Evolutionary conservation across 2,888 invertebrate genomes (phyloP), one percentile per base, ranked within the genome.

Genomic region (Vesta saturnalis): DNA sequence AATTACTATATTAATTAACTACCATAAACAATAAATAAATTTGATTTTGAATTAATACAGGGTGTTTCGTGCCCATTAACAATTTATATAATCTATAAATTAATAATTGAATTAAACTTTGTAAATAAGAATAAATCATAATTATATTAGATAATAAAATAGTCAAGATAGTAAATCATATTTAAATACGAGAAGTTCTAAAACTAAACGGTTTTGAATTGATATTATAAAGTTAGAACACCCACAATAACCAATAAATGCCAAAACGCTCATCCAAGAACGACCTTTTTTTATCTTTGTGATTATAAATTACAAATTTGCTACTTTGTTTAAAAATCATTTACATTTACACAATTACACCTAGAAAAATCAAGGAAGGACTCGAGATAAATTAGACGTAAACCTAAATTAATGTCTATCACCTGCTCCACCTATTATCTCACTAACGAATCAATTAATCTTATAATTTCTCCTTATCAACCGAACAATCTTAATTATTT

Each of bases 211-310:
- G 6, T 30, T 5, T 30, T 10, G 15, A 21, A n/a, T 18, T 6
- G 23, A 23, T 54, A 22, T 22, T 21, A 47, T 49, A 18, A 56
- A 66, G 60, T 60, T 66, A 70, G 67, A 64, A 70, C 69, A 64
- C 72, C 72, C 64, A 70, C 70, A 70, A 54, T 35, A 54, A 57
- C 62, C 62, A 70, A 69, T 72, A 65, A 72, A 72, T 69, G 69
- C 69, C 69, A 67, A 71, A 60, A 49, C 60, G 62, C 69, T 69
- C 72, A 69, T 63, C 72, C 67, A 72, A 72, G 61, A 67, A 69
- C 64, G 69, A 72, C 69, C 72, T 61, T 55, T 39, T 23, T 23
- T 65, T 69, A 71, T 66, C 71, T 69, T 54, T 60, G 55, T 64
- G 60, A 58, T 54, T 62, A 61, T 68, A 65, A 55, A 22, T 70